phyloP scores from a whole-genome alignment of 2,797 vertebrate species.

The Ctenopoma multispine region DNA sequence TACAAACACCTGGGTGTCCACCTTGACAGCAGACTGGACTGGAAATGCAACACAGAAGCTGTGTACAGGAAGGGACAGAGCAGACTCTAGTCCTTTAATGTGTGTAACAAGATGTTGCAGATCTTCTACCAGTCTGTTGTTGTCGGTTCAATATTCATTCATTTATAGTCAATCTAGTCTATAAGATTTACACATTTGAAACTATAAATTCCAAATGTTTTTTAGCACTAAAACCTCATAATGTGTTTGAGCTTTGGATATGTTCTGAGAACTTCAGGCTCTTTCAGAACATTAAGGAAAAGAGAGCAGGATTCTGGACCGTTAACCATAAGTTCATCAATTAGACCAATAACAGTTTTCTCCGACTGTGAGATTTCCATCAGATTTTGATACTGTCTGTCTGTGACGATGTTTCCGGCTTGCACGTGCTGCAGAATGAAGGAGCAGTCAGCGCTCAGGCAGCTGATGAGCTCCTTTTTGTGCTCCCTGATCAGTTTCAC shows the following conservation, averaged over 20 bases:
- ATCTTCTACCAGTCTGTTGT: no score
- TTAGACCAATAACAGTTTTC: background rate
- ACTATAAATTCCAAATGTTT: background rate
- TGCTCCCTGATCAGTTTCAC: background rate
- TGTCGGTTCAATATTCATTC: no score
- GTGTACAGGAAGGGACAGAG: no score
- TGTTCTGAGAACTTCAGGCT: accelerated
- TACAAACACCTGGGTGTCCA: no score
- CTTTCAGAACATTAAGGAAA: slow-evolving; percentile 32
- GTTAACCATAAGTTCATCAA: background rate
- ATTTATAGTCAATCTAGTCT: no score
- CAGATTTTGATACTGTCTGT: background rate
- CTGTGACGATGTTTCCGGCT: accelerated
- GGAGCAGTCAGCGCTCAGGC: background rate
- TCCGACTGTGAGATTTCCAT: background rate
- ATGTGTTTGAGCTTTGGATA: slow-evolving; percentile 15
- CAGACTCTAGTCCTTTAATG: no score
- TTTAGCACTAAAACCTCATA: background rate
- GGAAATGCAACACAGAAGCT: no score
- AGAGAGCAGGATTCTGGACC: background rate
- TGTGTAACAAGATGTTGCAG: no score
- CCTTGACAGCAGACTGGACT: no score
- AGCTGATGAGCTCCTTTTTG: slow-evolving; percentile 19
- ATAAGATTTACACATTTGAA: background rate
- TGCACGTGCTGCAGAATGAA: slow-evolving; percentile 33